These are phyloP conservation scores for Arion vulgaris DNA, from an alignment of 1,140 invertebrate species.

Conservation along the genomic window DNA sequence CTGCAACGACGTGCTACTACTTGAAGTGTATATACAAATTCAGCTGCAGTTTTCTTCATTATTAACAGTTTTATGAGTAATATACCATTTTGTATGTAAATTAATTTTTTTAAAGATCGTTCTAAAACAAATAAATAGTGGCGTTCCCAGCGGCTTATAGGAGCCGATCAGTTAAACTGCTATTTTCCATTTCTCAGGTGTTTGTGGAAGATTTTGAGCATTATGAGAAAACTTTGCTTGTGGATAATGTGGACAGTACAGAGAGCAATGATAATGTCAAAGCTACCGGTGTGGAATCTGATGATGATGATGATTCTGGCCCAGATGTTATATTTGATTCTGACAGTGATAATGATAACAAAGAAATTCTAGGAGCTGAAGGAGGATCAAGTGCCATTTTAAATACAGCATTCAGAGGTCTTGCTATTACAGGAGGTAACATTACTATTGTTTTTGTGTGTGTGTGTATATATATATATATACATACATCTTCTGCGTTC, in stretches of 20 bases:
- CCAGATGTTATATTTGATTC: conserved; percentile 53
- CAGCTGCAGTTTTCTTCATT: too few species aligned
- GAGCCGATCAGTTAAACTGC: too few species aligned
- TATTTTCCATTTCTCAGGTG: conserved; percentile 13
- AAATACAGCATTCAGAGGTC: not conserved
- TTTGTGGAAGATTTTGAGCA: conserved; percentile 39
- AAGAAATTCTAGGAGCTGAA: not conserved
- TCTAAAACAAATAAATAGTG: too few species aligned
- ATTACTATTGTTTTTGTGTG: not conserved
- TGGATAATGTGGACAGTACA: not conserved
- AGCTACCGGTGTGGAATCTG: not conserved
- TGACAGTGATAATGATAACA: conserved; percentile 47
- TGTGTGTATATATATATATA: too few species aligned
- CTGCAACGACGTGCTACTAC: too few species aligned
- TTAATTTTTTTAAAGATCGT: too few species aligned
- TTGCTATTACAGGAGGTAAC: conserved; percentile 2
- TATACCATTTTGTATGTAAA: too few species aligned
- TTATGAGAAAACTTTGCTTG: not conserved
- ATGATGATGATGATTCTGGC: conserved; percentile 23
- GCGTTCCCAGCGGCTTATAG: too few species aligned
- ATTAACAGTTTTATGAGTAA: too few species aligned
- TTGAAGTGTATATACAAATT: too few species aligned
- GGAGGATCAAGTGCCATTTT: not conserved
- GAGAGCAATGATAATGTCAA: not conserved
- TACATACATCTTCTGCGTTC: too few species aligned